Evolutionary conservation across 2,113 vertebrate species (phyloP).

Genomic region (Etheostoma cragini): DNA sequence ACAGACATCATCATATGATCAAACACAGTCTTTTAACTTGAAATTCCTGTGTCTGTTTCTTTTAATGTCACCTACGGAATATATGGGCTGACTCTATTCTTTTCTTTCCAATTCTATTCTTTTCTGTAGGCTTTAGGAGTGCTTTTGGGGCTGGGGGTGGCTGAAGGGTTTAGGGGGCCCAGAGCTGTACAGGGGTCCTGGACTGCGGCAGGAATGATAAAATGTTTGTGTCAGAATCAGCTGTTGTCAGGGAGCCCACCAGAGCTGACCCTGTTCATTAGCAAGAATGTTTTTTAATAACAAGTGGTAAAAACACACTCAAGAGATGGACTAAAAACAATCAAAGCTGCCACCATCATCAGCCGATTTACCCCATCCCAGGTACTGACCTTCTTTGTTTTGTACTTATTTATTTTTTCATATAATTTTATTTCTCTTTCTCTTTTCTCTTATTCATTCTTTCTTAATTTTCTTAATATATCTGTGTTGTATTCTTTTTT

Average conservation of each 20-base stretch:
- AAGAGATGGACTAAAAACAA: too few species aligned
- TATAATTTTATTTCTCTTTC: too few species aligned
- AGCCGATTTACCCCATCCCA: too few species aligned
- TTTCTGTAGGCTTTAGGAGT: slow-evolving; percentile 9
- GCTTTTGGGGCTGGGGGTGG: slow-evolving; percentile 2
- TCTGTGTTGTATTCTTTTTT: too few species aligned
- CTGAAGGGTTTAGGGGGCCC: slow-evolving; percentile 16
- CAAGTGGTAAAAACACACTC: too few species aligned
- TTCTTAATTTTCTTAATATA: too few species aligned
- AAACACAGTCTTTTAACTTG: background rate
- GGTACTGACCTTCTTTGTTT: too few species aligned
- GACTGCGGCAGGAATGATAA: slow-evolving; percentile 28
- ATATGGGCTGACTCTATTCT: background rate
- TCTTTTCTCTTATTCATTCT: too few species aligned
- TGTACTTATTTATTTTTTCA: too few species aligned
- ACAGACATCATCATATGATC: background rate
- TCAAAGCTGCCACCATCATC: too few species aligned
- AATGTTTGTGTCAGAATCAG: slow-evolving; percentile 26
- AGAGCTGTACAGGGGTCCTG: slow-evolving; percentile 7
- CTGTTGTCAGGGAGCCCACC: background rate
- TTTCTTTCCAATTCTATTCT: background rate
- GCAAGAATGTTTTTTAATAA: background rate
- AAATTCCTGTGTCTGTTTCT: background rate
- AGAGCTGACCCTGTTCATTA: background rate
- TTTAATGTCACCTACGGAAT: background rate